Evolutionary conservation across 2,797 vertebrate genomes (phyloP), one percentile per base, ranked within the genome.

Genomic region (Sebastes iracundus): DNA sequence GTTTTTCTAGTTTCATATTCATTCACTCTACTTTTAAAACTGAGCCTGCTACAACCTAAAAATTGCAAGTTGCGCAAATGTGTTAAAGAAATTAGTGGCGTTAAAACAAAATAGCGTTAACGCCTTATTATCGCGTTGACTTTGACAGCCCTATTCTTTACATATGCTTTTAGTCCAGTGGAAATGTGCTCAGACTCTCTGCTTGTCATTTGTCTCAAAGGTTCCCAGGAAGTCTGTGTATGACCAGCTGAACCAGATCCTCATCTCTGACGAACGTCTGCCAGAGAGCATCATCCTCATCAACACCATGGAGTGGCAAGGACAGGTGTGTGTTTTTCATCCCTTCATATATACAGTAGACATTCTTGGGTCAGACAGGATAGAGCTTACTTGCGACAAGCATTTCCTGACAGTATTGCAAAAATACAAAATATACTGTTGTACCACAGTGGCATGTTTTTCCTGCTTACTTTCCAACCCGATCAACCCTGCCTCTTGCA

Each of bases 261-360:
- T 96, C 63, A 95, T 96, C 82, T 96, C 96, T 38, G 96, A 96
- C 4, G 96, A 96, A 49, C 93, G 94, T 56, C 91, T 96, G 0
- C 96, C 96, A 2, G 96, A 96, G 91, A 96, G 92, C 91, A 96
- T 96, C 88, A 96, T 96, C 85, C 95, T 96, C 81, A 96, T 96
- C 81, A 96, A 96, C 91, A 96, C 95, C 10, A 90, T 88, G 46
- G 96, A 96, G 82, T 96, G 96, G 96, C 96, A 96, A 83, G 96
- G 96, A 79, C 96, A 96, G 96, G 96, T 96, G 55, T 72, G 83
- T 88, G 64, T 33, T 30, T 20, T 62, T 77, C 75, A 82, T 77
- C 72, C 66, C 10, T 58, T 73, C 42, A 52, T 58, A 18, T 38
- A 28, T n/a, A 28, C 38, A 12, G 20, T 30, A 28, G 46, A 63